These are phyloP conservation scores for Heteromurus nitidus DNA, from an alignment of 2,888 invertebrate genomes.

Conservation along the genomic window DNA sequence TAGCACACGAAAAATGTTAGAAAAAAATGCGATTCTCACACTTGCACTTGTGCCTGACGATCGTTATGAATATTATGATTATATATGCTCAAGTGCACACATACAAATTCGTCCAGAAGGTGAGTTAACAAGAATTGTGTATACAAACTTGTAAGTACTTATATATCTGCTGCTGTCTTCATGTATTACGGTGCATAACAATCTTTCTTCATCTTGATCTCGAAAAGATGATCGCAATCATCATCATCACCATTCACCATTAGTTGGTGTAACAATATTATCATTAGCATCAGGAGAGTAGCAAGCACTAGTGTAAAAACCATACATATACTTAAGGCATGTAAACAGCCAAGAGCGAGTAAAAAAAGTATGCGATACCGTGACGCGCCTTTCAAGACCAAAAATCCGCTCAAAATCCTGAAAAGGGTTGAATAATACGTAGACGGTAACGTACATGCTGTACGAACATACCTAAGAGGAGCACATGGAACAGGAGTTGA, in stretches of 20 bases:
- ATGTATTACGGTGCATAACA: not conserved
- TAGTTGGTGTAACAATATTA: slow-evolving; percentile 17
- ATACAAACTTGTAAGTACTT: too few species aligned
- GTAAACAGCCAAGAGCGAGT: too few species aligned
- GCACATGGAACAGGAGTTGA: slow-evolving; percentile 16
- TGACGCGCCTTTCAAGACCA: too few species aligned
- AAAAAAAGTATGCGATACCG: too few species aligned
- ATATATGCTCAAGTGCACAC: not conserved
- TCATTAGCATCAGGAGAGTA: slow-evolving; percentile 17
- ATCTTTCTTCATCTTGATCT: slow-evolving; percentile 28
- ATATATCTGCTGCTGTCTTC: not conserved
- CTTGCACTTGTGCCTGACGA: slow-evolving; percentile 19
- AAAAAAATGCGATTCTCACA: slow-evolving; percentile 56
- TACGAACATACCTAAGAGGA: too few species aligned
- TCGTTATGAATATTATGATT: slow-evolving; percentile 1
- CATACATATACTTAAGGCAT: too few species aligned
- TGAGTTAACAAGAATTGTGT: not conserved
- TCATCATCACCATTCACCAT: slow-evolving; percentile 10
- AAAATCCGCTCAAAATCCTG: too few species aligned
- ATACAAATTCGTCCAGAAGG: not conserved
- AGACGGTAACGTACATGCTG: not conserved
- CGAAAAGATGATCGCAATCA: slow-evolving; percentile 18
- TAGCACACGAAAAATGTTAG: slow-evolving; percentile 16
- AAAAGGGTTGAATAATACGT: too few species aligned
- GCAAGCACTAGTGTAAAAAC: not conserved